Base-by-base conservation (phyloP, 2,113 vertebrate species). In the Rhinopomastus cyanomelas region DNA sequence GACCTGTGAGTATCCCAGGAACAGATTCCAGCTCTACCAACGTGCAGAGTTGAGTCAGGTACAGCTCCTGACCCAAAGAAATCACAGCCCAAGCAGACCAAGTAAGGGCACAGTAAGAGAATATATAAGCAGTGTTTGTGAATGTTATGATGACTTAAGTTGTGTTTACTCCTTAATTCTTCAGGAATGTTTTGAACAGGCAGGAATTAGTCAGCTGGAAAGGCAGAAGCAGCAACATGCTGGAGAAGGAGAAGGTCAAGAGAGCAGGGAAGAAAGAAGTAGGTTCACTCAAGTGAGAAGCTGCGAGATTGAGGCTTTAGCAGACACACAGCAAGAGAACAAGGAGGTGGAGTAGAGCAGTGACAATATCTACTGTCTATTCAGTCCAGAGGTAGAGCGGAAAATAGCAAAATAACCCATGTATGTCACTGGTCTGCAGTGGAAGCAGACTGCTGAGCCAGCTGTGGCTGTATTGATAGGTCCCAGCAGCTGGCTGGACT, bases 381-480 rank as follows among this genome's bases (percentile, higher is more conserved):
- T 32, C 13, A 26, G 61, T 71, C 7, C 16, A 44, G 9, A 8
- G 23, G 74, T 87, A 27, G 4, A 57, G 32, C 2, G 1, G 32
- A 61, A 88, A 88, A 83, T 48, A 34, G 9, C 14, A 69, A 76
- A 78, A 57, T 75, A 85, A 20, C 61, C 8, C 32, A 60, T 8
- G 81, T 22, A 8, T 67, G 21, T 29, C 5, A 32, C 52, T 74
- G 52, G 22, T 26, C 14, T 78, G 34, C 0, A 4, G 15, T 44
- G 22, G 37, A 78, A 59, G 1, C 27, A 27, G 32, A 11, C 42
- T 81, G 25, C 27, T 86, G 49, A 75, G 60, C 68, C 22, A 34
- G 5, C 49, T 69, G 5, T 55, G 16, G 32, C 25, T 59, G 34
- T n/a, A n/a, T 64, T 3, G 0, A 0, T 55, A 25, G 4, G 6